Evolutionary conservation across 2,113 vertebrate species (phyloP).

Genomic region (Grammomys dolichurus): DNA sequence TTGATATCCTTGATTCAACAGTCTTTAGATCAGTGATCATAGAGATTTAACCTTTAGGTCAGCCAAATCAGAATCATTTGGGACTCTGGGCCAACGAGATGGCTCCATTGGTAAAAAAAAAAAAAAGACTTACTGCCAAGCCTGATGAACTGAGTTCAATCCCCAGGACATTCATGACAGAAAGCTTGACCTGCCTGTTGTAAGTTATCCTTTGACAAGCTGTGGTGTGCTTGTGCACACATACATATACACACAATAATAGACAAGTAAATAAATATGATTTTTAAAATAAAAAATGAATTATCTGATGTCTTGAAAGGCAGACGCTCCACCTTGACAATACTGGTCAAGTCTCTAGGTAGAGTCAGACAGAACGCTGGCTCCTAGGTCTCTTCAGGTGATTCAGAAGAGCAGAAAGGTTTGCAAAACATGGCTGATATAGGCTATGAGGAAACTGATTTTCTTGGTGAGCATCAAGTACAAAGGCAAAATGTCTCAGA

Average conservation of each 20-base stretch:
- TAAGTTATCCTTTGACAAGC: background rate
- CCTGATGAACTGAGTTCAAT: background rate
- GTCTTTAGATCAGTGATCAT: background rate
- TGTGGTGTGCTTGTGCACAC: no score
- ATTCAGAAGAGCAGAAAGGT: background rate
- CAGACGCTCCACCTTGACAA: background rate
- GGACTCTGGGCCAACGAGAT: background rate
- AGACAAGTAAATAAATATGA: background rate
- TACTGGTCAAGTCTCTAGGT: background rate
- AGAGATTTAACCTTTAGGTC: background rate
- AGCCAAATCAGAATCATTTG: background rate
- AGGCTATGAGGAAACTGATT: background rate
- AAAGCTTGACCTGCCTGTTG: background rate
- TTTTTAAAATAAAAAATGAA: background rate
- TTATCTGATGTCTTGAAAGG: background rate
- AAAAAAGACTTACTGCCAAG: background rate
- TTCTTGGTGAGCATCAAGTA: constrained; percentile 3
- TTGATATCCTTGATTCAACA: background rate
- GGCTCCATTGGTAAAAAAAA: background rate
- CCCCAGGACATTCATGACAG: background rate
- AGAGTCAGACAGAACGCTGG: background rate
- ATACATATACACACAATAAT: background rate
- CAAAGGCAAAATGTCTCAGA: background rate
- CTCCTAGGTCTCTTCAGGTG: background rate
- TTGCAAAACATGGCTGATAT: background rate